Conservation (phyloP, 2,797 vertebrate species). For the Myotis daubentonii region DNA sequence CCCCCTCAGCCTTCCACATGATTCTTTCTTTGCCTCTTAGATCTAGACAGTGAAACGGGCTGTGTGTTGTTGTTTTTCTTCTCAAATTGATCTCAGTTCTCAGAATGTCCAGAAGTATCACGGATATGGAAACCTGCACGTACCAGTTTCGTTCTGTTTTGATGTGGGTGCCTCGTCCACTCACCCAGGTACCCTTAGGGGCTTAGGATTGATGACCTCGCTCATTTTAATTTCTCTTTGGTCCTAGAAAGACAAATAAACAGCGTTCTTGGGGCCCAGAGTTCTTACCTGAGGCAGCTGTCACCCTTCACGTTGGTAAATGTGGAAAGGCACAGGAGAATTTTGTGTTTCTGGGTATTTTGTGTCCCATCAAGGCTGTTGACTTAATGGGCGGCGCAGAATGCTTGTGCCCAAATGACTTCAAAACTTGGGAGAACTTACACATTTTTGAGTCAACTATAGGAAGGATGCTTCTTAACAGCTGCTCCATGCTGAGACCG, state of each 20-base stretch:
- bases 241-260: constrained; percentile 12
- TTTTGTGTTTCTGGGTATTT: neutral
- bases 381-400: neutral
- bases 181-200: neutral
- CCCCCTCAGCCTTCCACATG: neutral
- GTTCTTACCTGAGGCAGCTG: neutral
- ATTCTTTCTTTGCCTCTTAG: neutral
- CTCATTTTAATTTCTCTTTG: neutral
- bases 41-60: neutral
- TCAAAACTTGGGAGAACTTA: neutral
- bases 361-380: neutral
- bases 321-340: neutral
- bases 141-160: neutral
- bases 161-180: neutral
- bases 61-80: neutral
- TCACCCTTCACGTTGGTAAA: neutral
- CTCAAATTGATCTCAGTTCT: neutral
- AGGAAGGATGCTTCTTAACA: neutral
- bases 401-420: neutral
- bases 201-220: neutral
- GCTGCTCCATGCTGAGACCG: neutral
- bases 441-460: neutral
- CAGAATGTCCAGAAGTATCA: neutral
- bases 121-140: neutral
- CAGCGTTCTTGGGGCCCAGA: neutral